These are phyloP conservation scores for Andrena hattorfiana DNA, from an alignment of 2,888 invertebrate species.

Conservation along the genomic window DNA sequence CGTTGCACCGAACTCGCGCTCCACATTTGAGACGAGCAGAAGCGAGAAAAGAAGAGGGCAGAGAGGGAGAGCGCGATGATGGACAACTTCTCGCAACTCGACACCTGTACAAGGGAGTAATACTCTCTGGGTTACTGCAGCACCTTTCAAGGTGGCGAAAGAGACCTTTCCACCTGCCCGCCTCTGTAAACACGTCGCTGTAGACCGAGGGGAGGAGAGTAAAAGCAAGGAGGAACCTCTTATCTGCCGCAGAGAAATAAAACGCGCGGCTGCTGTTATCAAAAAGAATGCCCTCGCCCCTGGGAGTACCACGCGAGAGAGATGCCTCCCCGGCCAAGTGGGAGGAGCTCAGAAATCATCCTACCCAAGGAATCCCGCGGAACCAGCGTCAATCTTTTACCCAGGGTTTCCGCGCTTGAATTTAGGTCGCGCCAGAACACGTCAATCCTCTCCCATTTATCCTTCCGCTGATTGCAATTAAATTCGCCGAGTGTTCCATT, in stretches of 20 bases:
- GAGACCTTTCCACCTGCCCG: conserved; percentile 55
- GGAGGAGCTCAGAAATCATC: neutral
- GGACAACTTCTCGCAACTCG: conserved; percentile 37
- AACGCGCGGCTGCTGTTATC: conserved; percentile 46
- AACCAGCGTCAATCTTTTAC: conserved; percentile 4
- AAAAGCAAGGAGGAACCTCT: conserved; percentile 45
- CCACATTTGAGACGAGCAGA: neutral
- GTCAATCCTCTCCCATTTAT: neutral
- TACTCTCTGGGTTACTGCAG: conserved; percentile 36
- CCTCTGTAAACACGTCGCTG: conserved; percentile 52
- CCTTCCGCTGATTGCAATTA: neutral
- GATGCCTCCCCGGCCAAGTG: neutral
- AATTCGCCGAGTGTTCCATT: no score
- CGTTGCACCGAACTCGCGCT: neutral
- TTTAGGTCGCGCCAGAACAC: neutral
- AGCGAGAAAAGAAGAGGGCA: neutral
- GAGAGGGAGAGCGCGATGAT: conserved; percentile 9
- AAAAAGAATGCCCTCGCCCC: conserved; percentile 39
- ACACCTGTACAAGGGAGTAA: conserved; percentile 49
- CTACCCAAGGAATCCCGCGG: neutral
- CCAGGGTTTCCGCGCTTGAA: neutral
- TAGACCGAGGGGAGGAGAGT: conserved; percentile 12
- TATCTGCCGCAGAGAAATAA: conserved; percentile 52
- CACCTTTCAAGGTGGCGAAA: conserved; percentile 56
- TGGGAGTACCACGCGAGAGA: conserved; percentile 23